phyloP scores from a whole-genome alignment of 2,888 invertebrate species.

The Pardosa pseudoannulata region DNA sequence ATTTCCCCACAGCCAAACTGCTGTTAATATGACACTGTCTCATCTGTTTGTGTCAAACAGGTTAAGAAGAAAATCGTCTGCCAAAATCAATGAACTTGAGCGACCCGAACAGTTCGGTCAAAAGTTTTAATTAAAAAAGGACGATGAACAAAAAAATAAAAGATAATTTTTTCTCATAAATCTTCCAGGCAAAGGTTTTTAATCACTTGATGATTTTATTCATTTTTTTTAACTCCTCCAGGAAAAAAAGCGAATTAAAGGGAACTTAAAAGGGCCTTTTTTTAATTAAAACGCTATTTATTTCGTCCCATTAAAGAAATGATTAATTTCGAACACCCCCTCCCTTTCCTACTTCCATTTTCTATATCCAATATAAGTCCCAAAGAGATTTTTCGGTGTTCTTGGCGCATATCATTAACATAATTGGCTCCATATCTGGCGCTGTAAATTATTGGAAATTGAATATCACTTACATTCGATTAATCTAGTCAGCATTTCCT shows the following conservation, averaged over 20 bases:
- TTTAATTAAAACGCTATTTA: constrained; percentile 2
- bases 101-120: not conserved
- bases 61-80: not conserved
- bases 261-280: too few species aligned
- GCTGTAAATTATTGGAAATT: constrained; percentile 56
- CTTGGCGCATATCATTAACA: not conserved
- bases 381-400: not conserved
- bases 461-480: constrained; percentile 45
- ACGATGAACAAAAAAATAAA: constrained; percentile 3
- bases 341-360: too few species aligned
- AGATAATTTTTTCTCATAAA: not conserved
- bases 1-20: too few species aligned
- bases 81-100: not conserved
- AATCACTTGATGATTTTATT: constrained; percentile 13
- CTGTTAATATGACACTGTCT: not conserved
- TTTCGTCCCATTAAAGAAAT: not conserved
- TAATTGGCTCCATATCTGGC: not conserved
- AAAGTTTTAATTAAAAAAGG: not conserved
- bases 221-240: not conserved
- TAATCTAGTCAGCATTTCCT: constrained; percentile 6
- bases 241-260: not conserved
- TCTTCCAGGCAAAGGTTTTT: not conserved
- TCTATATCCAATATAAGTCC: not conserved
- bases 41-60: not conserved
- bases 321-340: not conserved